phyloP scores from a whole-genome alignment of 1,140 invertebrate species.

The Calephelis virginiensis region DNA sequence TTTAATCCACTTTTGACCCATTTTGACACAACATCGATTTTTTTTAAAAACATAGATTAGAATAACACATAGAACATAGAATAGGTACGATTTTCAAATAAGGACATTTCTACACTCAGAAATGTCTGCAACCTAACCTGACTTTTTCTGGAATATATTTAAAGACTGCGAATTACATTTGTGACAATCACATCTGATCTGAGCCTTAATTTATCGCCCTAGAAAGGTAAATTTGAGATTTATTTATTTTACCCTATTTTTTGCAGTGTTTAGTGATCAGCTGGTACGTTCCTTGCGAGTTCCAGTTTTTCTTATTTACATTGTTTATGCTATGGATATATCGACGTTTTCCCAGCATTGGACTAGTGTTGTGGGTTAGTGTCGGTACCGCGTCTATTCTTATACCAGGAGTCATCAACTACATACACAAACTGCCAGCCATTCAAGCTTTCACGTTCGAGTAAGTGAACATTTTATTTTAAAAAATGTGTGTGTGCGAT shows the following conservation, averaged over 20 bases:
- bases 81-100: too few relatives aligned
- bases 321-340: slow-evolving; percentile 80
- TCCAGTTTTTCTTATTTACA: slow-evolving; percentile 85
- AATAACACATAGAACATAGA: too few relatives aligned
- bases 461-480: slow-evolving; percentile 44
- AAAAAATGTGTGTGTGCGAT: too few relatives aligned
- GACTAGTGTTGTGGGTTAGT: slow-evolving; percentile 40
- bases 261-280: slow-evolving; percentile 84
- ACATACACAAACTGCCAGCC: slow-evolving; percentile 66
- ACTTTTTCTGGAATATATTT: too few relatives aligned
- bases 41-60: too few relatives aligned
- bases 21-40: too few relatives aligned
- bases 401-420: slow-evolving; percentile 72
- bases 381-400: slow-evolving; percentile 47
- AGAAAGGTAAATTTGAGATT: background rate
- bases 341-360: slow-evolving; percentile 43
- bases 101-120: too few relatives aligned
- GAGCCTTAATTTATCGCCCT: too few relatives aligned
- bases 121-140: too few relatives aligned
- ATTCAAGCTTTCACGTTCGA: slow-evolving; percentile 76
- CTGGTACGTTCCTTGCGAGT: slow-evolving; percentile 89
- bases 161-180: too few relatives aligned
- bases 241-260: slow-evolving; percentile 19
- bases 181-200: too few relatives aligned
- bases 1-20: too few relatives aligned